Conservation (phyloP, 30 jellyfish, hydroid and myxozoan genomes). For the Chrysaora quinquecirrha region DNA sequence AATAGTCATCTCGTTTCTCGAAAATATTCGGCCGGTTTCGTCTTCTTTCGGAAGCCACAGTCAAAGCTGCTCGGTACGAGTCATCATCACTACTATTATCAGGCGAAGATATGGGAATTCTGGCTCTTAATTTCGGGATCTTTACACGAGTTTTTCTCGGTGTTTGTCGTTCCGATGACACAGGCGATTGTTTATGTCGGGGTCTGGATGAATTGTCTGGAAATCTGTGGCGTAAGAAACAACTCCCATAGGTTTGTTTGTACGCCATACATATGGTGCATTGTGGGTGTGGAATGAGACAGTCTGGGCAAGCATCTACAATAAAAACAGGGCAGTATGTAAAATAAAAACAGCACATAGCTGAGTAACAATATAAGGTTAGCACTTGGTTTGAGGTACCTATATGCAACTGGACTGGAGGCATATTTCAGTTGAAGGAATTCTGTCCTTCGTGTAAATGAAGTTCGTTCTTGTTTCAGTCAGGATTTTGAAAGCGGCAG, state of each 20-base stretch:
- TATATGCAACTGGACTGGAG: too few species aligned
- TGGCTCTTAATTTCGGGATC: constrained; percentile 45
- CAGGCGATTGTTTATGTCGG: constrained; percentile 1
- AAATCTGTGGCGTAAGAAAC: constrained; percentile 53
- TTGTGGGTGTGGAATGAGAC: constrained; percentile 71
- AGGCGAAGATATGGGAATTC: constrained; percentile 41
- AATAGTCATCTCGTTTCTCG: constrained; percentile 2
- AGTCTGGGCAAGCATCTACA: constrained; percentile 47
- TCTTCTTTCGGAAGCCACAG: constrained; percentile 38
- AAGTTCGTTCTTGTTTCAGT: too few species aligned
- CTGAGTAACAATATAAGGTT: not conserved
- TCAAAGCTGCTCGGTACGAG: constrained; percentile 52
- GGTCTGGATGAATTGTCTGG: constrained; percentile 6
- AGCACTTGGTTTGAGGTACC: too few species aligned
- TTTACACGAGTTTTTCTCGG: constrained; percentile 2
- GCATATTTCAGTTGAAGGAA: too few species aligned
- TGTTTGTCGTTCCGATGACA: not conserved
- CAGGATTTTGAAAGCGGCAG: too few species aligned
- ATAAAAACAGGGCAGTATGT: not conserved
- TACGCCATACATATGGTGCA: constrained; percentile 72
- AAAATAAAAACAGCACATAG: not conserved
- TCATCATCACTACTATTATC: constrained; percentile 41
- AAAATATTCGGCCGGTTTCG: constrained; percentile 45
- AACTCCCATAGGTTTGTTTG: constrained; percentile 51
- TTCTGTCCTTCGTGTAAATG: too few species aligned